Conservation (phyloP, 1,140 invertebrate species). For the Brachionus manjavacas region DNA sequence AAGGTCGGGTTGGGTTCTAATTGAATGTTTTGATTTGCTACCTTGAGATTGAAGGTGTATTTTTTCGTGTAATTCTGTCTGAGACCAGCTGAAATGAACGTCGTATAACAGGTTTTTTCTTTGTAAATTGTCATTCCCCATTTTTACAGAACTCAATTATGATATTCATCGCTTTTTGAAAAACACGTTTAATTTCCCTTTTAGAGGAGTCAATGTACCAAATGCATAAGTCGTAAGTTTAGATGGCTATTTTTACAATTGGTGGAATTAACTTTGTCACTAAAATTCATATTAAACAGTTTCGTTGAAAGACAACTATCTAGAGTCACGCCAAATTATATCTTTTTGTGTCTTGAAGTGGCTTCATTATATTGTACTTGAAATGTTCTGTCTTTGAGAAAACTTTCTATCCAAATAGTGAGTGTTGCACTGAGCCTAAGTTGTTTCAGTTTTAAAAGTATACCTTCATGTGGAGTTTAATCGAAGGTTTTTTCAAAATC, state of each 20-base stretch:
- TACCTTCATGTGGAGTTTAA: too few relatives aligned
- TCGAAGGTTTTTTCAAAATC: too few relatives aligned
- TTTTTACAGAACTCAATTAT: background rate
- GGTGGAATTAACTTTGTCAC: background rate
- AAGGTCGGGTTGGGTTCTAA: background rate
- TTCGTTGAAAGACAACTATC: background rate
- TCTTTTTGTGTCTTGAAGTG: too few relatives aligned
- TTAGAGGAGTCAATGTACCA: background rate
- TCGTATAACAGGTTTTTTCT: background rate
- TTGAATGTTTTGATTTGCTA: background rate
- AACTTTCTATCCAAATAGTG: background rate
- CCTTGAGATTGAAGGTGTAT: background rate
- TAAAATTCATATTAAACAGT: background rate
- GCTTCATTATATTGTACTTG: background rate
- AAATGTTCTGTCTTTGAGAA: background rate
- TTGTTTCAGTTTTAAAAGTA: background rate
- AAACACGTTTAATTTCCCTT: background rate
- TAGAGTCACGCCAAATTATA: too few relatives aligned
- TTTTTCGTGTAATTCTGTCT: background rate
- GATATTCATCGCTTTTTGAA: slow-evolving; percentile 24
- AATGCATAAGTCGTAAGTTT: background rate
- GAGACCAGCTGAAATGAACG: background rate
- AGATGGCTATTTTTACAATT: too few relatives aligned
- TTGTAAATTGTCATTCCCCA: background rate
- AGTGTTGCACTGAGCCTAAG: background rate